These are phyloP conservation scores for Phoenoteleia sp. DNA, from an alignment of 2,888 invertebrate genomes.

Conservation along the genomic window DNA sequence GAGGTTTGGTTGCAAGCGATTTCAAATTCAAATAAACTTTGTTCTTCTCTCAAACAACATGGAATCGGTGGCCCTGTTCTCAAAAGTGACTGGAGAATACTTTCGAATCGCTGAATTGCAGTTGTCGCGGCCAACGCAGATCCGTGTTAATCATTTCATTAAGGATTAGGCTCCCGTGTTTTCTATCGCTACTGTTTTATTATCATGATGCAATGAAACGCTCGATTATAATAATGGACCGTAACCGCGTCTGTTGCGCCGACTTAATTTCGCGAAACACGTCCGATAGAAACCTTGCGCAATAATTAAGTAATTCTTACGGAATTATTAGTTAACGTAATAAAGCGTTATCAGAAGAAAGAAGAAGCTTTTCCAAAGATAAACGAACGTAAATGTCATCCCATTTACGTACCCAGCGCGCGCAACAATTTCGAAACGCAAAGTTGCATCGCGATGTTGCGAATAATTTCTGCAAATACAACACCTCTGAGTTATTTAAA, in stretches of 20 bases:
- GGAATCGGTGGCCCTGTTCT: conserved; percentile 41
- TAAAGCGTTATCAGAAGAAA: no score
- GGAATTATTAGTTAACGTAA: no score
- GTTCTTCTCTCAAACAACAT: conserved; percentile 47
- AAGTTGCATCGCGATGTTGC: no score
- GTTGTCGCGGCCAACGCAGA: conserved; percentile 46
- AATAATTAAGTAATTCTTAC: conserved; percentile 12
- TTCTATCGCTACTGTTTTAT: conserved; percentile 56
- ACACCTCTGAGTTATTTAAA: no score
- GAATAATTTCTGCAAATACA: no score
- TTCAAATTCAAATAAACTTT: conserved; percentile 54
- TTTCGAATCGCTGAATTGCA: conserved; percentile 50
- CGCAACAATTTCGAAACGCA: no score
- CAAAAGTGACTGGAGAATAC: conserved; percentile 45
- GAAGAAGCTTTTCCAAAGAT: no score
- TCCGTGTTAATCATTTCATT: conserved; percentile 64
- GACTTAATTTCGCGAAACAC: conserved; percentile 47
- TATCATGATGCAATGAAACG: conserved; percentile 50
- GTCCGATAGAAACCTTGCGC: conserved; percentile 34
- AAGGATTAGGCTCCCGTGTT: conserved; percentile 51
- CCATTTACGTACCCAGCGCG: no score
- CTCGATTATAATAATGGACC: conserved; percentile 50
- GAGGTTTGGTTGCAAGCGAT: conserved; percentile 14
- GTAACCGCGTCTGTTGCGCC: conserved; percentile 20
- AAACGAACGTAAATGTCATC: no score